Conservation (phyloP, 1,140 invertebrate species). For the Tetramorium simillimum region DNA sequence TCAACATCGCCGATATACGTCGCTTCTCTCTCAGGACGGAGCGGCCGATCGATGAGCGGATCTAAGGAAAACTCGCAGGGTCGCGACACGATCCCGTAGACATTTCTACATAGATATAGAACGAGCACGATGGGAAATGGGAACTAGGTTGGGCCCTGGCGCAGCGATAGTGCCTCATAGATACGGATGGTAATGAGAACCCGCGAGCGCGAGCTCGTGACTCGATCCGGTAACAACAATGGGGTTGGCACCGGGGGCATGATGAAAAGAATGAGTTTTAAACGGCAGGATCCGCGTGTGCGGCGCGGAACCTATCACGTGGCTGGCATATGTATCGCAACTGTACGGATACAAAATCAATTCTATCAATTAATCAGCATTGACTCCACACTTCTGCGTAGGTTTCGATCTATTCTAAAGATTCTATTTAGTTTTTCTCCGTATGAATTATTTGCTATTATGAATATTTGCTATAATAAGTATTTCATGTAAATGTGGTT, state of each 20-base stretch:
- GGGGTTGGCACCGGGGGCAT: slow-evolving; percentile 71
- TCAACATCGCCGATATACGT: not conserved
- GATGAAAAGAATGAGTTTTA: slow-evolving; percentile 68
- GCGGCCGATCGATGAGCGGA: slow-evolving; percentile 43
- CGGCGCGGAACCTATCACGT: slow-evolving; percentile 61
- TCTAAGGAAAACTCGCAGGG: slow-evolving; percentile 67
- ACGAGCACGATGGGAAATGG: slow-evolving; percentile 75
- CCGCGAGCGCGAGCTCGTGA: slow-evolving; percentile 71
- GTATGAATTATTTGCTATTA: no score
- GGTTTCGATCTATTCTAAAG: no score
- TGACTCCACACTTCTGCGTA: not conserved
- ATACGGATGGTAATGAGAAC: slow-evolving; percentile 78
- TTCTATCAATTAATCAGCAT: not conserved
- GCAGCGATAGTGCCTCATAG: slow-evolving; percentile 68
- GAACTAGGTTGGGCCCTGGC: slow-evolving; percentile 73
- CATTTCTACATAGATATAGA: slow-evolving; percentile 68
- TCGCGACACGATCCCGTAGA: slow-evolving; percentile 65
- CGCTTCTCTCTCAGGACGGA: slow-evolving; percentile 52
- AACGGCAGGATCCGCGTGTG: slow-evolving; percentile 37
- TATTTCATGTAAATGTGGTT: no score
- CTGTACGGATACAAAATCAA: not conserved
- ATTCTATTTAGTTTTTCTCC: no score
- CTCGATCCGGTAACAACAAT: slow-evolving; percentile 81
- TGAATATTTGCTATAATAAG: no score
- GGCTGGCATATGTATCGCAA: not conserved